Percentiles rank a stretch among this genome's conserved stretches.
Evolutionary conservation across 2,888 invertebrate genomes (phyloP).

Genomic region (Selenia dentaria): DNA sequence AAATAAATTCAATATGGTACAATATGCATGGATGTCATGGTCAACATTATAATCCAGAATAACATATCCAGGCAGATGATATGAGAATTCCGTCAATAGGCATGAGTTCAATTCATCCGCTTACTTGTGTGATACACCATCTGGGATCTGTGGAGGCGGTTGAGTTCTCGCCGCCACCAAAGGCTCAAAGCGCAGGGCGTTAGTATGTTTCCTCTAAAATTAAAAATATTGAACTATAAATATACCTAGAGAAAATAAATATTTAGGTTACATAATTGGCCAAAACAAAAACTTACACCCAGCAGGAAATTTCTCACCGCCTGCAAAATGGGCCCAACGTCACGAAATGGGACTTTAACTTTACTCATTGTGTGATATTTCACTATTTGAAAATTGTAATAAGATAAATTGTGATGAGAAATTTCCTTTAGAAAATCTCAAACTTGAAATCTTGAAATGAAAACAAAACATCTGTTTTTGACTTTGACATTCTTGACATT

Average conservation of each 20-base stretch:
- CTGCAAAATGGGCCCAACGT: conserved; percentile 87
- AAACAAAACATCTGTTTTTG: too few relatives aligned
- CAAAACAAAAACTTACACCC: conserved; percentile 79
- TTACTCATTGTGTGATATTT: conserved; percentile 58
- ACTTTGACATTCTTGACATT: too few relatives aligned
- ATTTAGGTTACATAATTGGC: conserved; percentile 53
- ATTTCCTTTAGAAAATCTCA: too few relatives aligned
- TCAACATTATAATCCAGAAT: too few relatives aligned
- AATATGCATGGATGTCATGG: too few relatives aligned
- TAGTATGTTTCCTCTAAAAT: conserved; percentile 84
- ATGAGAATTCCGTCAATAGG: too few relatives aligned
- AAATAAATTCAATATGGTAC: too few relatives aligned
- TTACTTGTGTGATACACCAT: conserved; percentile 90
- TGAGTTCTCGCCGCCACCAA: conserved; percentile 89
- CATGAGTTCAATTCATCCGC: too few relatives aligned
- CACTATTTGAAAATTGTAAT: neutral
- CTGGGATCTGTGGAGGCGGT: conserved; percentile 92
- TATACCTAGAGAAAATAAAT: conserved; percentile 7
- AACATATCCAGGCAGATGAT: too few relatives aligned
- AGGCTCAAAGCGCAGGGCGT: conserved; percentile 88
- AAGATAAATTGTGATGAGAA: too few relatives aligned
- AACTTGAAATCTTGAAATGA: too few relatives aligned
- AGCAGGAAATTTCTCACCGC: conserved; percentile 86
- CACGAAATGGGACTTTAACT: conserved; percentile 77
- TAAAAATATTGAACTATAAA: too few relatives aligned